phyloP scores from a whole-genome alignment of 2,888 invertebrate genomes.

The Tipula helvola region DNA sequence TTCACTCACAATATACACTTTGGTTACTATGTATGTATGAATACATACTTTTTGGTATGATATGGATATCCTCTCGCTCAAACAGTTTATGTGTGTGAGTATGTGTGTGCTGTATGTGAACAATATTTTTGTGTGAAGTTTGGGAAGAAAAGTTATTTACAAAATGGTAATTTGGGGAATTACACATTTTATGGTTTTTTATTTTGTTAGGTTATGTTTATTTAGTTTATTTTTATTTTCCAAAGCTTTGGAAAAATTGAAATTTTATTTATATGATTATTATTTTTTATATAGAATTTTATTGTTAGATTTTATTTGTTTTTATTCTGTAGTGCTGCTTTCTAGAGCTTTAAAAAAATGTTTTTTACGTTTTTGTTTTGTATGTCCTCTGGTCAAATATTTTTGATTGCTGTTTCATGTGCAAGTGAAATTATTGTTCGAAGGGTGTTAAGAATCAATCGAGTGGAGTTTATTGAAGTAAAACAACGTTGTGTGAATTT shows the following conservation, averaged over 20 bases:
- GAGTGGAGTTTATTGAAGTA: too few relatives aligned
- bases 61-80: not conserved
- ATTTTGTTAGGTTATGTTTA: not conserved
- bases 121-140: not conserved
- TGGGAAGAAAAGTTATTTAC: constrained; percentile 4
- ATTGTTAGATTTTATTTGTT: not conserved
- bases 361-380: not conserved
- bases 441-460: too few relatives aligned
- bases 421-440: not conserved
- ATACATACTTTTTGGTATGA: not conserved
- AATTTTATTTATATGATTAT: not conserved
- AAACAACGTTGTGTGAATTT: too few relatives aligned
- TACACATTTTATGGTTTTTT: not conserved
- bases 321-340: not conserved
- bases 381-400: not conserved
- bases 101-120: not conserved
- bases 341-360: not conserved
- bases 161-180: not conserved
- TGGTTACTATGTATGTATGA: not conserved
- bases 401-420: not conserved
- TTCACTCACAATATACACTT: not conserved
- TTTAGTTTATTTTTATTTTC: not conserved
- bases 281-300: not conserved
- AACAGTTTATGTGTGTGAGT: not conserved
- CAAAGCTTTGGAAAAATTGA: not conserved